A percentile compares a stretch with the other conserved stretches of the same genome.
phyloP scores from a whole-genome alignment of 2,888 invertebrate genomes.

The Ashinkailepas kermadecensis region DNA sequence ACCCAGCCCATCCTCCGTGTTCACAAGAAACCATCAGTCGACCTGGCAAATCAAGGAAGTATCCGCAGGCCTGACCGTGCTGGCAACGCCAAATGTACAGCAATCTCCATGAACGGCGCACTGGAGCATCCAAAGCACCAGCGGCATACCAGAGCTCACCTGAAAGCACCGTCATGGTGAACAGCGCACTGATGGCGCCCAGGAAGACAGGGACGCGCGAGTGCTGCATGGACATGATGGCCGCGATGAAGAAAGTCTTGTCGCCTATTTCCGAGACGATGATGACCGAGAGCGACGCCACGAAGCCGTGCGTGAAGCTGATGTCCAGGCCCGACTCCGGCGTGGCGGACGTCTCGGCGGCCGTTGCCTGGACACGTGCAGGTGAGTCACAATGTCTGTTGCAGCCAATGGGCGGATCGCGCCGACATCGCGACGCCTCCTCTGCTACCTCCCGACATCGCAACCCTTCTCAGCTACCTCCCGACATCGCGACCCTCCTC shows the following conservation, averaged over 20 bases:
- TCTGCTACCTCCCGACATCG: neutral
- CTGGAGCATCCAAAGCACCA: no score
- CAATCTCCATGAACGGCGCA: no score
- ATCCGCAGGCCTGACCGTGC: no score
- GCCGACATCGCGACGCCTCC: neutral
- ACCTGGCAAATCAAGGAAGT: no score
- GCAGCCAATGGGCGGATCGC: neutral
- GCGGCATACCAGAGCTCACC: conserved; percentile 45
- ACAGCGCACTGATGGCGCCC: conserved; percentile 86
- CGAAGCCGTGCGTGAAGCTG: conserved; percentile 84
- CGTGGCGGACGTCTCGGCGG: neutral
- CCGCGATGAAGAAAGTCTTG: conserved; percentile 99
- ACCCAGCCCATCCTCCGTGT: no score
- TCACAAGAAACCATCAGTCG: no score
- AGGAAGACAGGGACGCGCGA: conserved; percentile 82
- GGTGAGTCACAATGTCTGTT: neutral
- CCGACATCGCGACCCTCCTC: no score
- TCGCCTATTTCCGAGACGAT: conserved; percentile 96
- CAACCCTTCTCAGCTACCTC: no score
- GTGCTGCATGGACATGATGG: conserved; percentile 99
- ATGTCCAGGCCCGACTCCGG: conserved; percentile 20
- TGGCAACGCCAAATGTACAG: no score
- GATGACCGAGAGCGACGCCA: conserved; percentile 92
- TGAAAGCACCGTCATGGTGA: conserved; percentile 88
- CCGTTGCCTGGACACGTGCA: neutral